Base-by-base conservation (phyloP, 2,797 vertebrate genomes). In the Sebastes diaconus region DNA sequence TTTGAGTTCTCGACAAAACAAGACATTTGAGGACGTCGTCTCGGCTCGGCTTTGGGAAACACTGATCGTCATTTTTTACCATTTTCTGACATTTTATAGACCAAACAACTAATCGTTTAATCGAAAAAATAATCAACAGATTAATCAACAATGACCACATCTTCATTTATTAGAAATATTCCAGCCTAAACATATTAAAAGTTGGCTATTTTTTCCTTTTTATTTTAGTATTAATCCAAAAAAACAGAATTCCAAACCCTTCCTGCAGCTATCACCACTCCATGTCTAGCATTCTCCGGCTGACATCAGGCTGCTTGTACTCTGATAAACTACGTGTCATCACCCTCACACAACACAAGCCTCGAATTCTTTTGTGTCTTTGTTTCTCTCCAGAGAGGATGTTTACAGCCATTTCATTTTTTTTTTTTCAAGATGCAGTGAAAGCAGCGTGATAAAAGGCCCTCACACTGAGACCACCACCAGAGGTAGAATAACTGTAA, bases 401-500 rank as follows among this genome's bases (percentile, higher is more conserved):
- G 88, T 93, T 93, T 92, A 93, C 80, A 81, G 80, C 90, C 84
- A 79, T 90, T 92, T 91, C 68, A 73, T 82, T 81, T 93, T 84
- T 46, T 39, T 46, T 50, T 68, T 29, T 91, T 87, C 77, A 92
- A 87, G 87, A 88, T 75, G 87, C 85, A 85, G 89, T 84, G 84
- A 94, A 92, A 90, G 90, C 79, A 80, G 68, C 2, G 59, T 87
- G 87, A 92, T 90, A 88, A 95, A 94, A 86, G 81, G 80, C 71
- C 87, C 68, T 73, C 80, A 83, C 75, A 78, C 74, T 9, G 83
- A 79, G 93, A 95, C 92, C 91, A 94, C 92, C 92, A 90, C 69
- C 80, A 54, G 88, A 65, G 92, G 79, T 59, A 71, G 69, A 82
- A 85, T 64, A 83, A 93, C 90, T 92, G 84, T 90, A 90, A 88